These are phyloP conservation scores for Oceanodroma leucorhoa DNA, from an alignment of 2,797 vertebrate species.

Conservation along the genomic window DNA sequence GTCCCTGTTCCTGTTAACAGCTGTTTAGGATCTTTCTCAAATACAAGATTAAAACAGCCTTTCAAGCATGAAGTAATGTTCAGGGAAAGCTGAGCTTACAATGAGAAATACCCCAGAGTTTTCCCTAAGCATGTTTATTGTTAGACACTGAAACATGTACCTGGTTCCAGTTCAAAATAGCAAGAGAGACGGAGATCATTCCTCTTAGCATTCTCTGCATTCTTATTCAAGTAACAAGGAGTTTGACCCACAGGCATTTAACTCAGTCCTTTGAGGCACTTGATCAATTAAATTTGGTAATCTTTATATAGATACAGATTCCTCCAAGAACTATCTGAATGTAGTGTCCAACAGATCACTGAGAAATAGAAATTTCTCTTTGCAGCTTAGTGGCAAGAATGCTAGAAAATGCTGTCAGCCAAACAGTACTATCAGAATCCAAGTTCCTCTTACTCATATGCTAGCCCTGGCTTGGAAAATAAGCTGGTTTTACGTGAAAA, in stretches of 20 bases:
- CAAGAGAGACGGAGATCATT: not conserved
- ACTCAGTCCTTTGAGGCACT: not conserved
- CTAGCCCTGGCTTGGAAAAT: not conserved
- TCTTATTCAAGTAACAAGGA: not conserved
- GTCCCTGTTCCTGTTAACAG: not conserved
- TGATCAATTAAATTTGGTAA: not conserved
- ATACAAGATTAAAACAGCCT: not conserved
- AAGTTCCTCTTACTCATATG: not conserved
- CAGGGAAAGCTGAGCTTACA: not conserved
- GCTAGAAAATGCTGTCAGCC: not conserved
- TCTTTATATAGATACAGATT: not conserved
- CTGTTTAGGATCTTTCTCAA: not conserved
- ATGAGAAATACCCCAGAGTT: not conserved
- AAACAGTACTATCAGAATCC: accelerated
- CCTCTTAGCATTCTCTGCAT: not conserved
- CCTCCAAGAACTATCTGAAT: not conserved
- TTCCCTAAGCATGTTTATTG: not conserved
- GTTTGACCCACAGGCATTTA: not conserved
- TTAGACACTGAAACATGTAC: not conserved
- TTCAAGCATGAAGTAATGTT: not conserved
- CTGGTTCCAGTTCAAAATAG: not conserved
- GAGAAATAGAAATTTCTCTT: not conserved
- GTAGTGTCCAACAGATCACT: not conserved
- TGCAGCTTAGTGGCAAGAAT: not conserved
- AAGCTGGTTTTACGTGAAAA: not conserved